Conservation (phyloP, 1,140 invertebrate species). For the Antheraea mylitta region DNA sequence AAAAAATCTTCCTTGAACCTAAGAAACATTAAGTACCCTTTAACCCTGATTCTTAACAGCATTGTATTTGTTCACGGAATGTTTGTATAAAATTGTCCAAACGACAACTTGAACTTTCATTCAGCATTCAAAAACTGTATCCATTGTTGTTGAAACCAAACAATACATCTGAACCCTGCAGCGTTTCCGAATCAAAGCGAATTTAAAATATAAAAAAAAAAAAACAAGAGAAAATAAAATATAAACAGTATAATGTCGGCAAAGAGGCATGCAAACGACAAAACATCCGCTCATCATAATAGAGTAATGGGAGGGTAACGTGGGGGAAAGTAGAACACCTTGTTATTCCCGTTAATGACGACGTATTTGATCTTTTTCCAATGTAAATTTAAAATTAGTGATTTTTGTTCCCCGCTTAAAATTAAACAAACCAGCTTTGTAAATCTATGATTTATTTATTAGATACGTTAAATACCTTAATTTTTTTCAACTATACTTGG, state of each 20-base stretch:
- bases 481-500: too few species aligned
- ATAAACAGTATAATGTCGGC: constrained; percentile 25
- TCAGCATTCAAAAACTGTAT: background rate
- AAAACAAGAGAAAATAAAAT: background rate
- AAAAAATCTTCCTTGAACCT: too few species aligned
- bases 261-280: constrained; percentile 33
- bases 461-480: too few species aligned
- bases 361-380: constrained; percentile 3
- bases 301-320: constrained; percentile 48
- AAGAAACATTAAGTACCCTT: too few species aligned
- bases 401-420: too few species aligned
- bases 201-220: constrained; percentile 2
- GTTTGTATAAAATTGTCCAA: background rate
- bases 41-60: too few species aligned
- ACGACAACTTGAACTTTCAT: background rate
- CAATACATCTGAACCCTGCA: background rate
- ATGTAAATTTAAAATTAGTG: too few species aligned
- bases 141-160: background rate
- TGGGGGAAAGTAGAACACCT: constrained; percentile 35
- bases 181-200: constrained; percentile 11
- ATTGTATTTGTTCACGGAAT: too few species aligned
- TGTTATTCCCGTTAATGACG: constrained; percentile 17
- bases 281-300: constrained; percentile 42
- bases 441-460: too few species aligned
- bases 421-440: too few species aligned